Conservation (phyloP, 2,888 invertebrate species). For the Ectemnius continuus region DNA sequence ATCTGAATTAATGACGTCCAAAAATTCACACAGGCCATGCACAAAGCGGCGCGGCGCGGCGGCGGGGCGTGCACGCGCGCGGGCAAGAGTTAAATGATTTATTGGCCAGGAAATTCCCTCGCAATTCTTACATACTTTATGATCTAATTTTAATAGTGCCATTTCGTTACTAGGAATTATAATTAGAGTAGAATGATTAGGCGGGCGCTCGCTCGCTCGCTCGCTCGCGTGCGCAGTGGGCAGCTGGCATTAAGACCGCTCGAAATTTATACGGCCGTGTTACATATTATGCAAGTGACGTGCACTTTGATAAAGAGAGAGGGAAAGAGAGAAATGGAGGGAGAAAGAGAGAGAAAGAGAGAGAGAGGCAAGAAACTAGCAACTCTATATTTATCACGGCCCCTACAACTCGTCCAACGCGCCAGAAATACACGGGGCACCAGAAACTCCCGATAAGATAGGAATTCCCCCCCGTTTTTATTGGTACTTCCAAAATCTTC, state of each 20-base stretch:
- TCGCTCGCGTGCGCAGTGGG: background rate
- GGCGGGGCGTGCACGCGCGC: no score
- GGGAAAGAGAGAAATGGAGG: conserved; percentile 35
- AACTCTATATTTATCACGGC: conserved; percentile 42
- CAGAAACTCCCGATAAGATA: conserved; percentile 33
- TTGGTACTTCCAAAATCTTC: background rate
- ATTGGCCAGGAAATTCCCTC: no score
- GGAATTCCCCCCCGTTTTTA: background rate
- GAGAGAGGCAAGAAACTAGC: conserved; percentile 37
- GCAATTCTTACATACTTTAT: no score
- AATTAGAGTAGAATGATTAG: no score
- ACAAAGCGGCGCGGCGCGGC: no score
- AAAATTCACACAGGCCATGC: no score
- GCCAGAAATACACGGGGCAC: conserved; percentile 39
- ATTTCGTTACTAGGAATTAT: no score
- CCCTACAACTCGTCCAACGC: conserved; percentile 37
- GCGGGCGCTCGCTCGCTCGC: no score
- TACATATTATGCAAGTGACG: conserved; percentile 48
- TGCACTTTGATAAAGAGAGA: conserved; percentile 36
- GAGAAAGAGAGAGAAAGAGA: conserved; percentile 25
- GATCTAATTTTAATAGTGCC: no score
- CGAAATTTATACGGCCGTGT: conserved; percentile 45
- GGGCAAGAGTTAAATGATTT: no score
- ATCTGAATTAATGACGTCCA: no score
- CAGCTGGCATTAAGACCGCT: conserved; percentile 33